phyloP scores from a whole-genome alignment of 2,113 vertebrate species.

The Lagopus leucura region DNA sequence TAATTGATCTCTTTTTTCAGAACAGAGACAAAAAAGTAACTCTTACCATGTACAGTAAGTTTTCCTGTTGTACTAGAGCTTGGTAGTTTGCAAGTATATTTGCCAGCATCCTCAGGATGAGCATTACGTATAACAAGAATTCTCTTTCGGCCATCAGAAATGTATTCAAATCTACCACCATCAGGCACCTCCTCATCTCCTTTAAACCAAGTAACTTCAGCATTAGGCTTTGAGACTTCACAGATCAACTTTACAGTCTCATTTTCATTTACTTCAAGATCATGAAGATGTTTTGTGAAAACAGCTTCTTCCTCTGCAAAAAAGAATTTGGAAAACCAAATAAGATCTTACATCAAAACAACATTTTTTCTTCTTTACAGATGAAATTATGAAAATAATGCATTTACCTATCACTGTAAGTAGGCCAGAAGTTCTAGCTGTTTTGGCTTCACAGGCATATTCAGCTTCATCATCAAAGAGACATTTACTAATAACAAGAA shows the following conservation, averaged over 20 bases:
- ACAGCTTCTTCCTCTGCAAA: constrained; percentile 92
- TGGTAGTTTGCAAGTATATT: constrained; percentile 90
- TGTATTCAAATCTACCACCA: constrained; percentile 91
- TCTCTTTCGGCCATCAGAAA: constrained; percentile 89
- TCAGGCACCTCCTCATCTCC: constrained; percentile 93
- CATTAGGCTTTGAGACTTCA: constrained; percentile 92
- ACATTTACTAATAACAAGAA: constrained; percentile 92
- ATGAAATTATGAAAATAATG: background rate
- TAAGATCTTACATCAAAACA: background rate
- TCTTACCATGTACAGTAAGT: constrained; percentile 90
- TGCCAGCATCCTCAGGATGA: constrained; percentile 86
- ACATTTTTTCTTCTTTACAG: background rate
- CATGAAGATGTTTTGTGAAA: constrained; percentile 95
- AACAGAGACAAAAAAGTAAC: background rate
- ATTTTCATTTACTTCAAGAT: constrained; percentile 92
- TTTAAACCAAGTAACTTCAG: constrained; percentile 92
- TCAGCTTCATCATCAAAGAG: constrained; percentile 95
- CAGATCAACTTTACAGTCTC: constrained; percentile 94
- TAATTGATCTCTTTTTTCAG: background rate
- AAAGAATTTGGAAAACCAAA: background rate
- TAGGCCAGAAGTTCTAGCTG: constrained; percentile 89
- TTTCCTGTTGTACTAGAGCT: constrained; percentile 84
- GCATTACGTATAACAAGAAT: constrained; percentile 90
- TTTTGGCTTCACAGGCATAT: constrained; percentile 95
- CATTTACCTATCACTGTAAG: constrained; percentile 93